These are phyloP conservation scores for Netelia fuscicornis DNA, from an alignment of 2,888 invertebrate genomes.

Conservation along the genomic window DNA sequence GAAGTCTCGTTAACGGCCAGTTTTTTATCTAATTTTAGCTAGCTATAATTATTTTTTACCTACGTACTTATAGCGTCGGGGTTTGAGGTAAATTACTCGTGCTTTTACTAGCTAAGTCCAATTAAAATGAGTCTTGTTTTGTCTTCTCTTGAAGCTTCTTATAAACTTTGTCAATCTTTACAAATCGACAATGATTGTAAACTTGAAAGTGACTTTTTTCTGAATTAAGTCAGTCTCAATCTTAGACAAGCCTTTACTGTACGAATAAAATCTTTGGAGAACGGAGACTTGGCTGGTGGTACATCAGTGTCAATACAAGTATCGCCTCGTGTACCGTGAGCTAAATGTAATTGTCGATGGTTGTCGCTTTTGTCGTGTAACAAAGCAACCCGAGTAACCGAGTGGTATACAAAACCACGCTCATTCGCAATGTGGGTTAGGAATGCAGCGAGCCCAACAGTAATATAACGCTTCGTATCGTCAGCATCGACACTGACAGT, in stretches of 20 bases:
- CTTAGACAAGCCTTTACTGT: neutral
- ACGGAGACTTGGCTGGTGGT: conserved; percentile 20
- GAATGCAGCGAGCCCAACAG: conserved; percentile 47
- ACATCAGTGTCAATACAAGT: conserved; percentile 51
- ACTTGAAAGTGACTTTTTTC: neutral
- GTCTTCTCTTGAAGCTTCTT: too few species aligned
- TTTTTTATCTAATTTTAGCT: too few species aligned
- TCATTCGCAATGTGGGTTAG: conserved; percentile 66
- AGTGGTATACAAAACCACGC: conserved; percentile 26
- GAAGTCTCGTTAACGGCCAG: too few species aligned
- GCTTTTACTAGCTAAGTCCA: too few species aligned
- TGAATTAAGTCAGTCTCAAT: neutral
- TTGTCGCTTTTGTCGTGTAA: conserved; percentile 61
- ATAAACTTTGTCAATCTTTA: neutral
- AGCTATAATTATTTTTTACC: too few species aligned
- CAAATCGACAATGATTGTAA: neutral
- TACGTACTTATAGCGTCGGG: too few species aligned
- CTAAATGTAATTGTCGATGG: conserved; percentile 43
- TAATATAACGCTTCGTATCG: neutral
- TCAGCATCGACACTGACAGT: conserved; percentile 26
- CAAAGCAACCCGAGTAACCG: conserved; percentile 48
- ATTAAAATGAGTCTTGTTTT: neutral
- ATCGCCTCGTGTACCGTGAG: conserved; percentile 23
- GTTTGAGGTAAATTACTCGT: too few species aligned
- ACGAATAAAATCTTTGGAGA: conserved; percentile 3